Percentiles rank a stretch among this genome's conserved stretches.
Evolutionary conservation across 2,797 vertebrate genomes (phyloP).

Genomic region (Rallus crepitans): DNA sequence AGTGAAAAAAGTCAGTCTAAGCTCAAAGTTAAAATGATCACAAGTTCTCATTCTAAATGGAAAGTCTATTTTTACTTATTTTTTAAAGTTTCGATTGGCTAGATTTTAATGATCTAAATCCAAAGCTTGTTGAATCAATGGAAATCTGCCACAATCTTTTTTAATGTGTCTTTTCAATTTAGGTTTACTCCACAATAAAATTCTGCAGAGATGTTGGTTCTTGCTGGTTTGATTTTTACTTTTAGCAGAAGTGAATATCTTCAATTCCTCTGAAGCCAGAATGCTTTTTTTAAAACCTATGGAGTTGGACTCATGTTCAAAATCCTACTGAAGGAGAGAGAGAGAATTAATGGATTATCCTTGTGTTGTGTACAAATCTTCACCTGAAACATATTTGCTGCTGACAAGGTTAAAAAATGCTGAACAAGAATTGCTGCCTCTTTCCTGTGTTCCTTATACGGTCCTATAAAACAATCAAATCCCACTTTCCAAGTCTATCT

Average conservation of each 20-base stretch:
- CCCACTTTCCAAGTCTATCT: background rate
- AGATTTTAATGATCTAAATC: background rate
- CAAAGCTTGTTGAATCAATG: background rate
- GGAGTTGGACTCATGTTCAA: background rate
- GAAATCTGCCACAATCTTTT: background rate
- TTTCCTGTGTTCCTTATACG: background rate
- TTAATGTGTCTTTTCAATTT: background rate
- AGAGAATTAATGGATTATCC: background rate
- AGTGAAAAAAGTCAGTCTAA: background rate
- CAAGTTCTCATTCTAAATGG: background rate
- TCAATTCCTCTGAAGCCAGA: background rate
- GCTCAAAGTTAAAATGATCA: background rate
- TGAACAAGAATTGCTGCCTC: background rate
- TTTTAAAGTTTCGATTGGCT: background rate
- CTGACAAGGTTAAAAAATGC: background rate
- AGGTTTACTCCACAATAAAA: background rate
- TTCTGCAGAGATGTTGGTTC: background rate
- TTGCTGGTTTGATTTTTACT: background rate
- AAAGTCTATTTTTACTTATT: background rate
- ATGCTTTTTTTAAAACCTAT: background rate
- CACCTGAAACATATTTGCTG: background rate
- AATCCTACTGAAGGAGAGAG: background rate
- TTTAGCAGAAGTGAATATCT: background rate
- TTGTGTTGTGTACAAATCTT: background rate
- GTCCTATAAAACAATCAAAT: background rate